phyloP scores from a whole-genome alignment of 2,113 vertebrate species.

The Odocoileus hemionus region DNA sequence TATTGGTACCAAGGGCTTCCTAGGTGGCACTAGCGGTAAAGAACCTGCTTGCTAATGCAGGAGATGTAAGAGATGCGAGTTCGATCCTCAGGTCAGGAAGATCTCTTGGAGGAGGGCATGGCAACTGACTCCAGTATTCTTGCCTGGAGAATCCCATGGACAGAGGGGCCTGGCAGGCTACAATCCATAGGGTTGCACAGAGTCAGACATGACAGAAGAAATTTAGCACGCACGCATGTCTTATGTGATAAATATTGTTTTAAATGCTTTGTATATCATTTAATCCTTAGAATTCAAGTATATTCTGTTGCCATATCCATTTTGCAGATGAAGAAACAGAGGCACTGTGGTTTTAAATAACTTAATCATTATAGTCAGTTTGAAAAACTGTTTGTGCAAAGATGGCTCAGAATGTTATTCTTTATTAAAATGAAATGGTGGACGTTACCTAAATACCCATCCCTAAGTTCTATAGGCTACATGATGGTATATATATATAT shows the following conservation, averaged over 20 bases:
- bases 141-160: neutral
- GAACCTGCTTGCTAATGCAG: neutral
- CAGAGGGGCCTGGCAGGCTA: neutral
- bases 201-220: neutral
- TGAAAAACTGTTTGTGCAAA: neutral
- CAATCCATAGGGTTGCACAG: fast-evolving
- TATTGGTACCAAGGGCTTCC: neutral
- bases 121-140: neutral
- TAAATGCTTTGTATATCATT: neutral
- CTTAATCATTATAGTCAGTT: neutral
- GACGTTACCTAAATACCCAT: neutral
- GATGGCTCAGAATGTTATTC: neutral
- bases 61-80: neutral
- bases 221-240: fast-evolving
- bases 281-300: neutral
- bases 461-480: neutral
- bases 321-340: neutral
- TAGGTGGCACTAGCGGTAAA: neutral
- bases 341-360: neutral
- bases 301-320: neutral
- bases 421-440: neutral
- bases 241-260: neutral
- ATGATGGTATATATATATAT: neutral
- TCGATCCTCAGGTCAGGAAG: neutral
- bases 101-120: neutral